Evolutionary conservation across 2,113 vertebrate species (phyloP).

Genomic region (Archocentrus centrarchus): DNA sequence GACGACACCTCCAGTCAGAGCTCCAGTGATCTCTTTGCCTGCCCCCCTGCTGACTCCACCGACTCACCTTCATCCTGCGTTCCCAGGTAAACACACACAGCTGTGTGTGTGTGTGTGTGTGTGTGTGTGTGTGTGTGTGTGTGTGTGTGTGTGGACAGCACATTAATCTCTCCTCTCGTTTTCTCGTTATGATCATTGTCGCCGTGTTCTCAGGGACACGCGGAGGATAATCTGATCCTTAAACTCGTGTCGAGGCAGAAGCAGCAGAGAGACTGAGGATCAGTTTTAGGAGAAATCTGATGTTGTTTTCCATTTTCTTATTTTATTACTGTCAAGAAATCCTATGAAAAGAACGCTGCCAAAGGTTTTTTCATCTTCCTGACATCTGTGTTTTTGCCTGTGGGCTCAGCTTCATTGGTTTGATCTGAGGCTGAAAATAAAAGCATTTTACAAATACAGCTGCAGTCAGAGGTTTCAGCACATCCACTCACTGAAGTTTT

Average conservation of each 20-base stretch:
- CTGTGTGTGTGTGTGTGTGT: not conserved
- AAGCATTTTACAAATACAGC: not conserved
- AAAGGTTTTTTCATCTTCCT: not conserved
- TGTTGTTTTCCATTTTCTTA: not conserved
- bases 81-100: not conserved
- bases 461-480: not conserved
- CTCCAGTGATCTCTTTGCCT: not conserved
- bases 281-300: not conserved
- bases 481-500: not conserved
- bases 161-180: not conserved
- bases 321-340: not conserved
- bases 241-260: not conserved
- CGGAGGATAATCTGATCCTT: not conserved
- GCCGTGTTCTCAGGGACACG: constrained; percentile 18
- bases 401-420: not conserved
- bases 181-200: constrained; percentile 42
- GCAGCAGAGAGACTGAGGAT: not conserved
- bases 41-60: not conserved
- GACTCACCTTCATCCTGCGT: not conserved
- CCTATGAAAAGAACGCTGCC: fast-evolving
- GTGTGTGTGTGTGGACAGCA: not conserved
- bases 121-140: not conserved
- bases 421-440: not conserved
- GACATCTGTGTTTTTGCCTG: not conserved
- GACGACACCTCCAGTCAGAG: not conserved